Percentiles rank a stretch among this genome's conserved stretches.
These are phyloP conservation scores for Lagria hirta DNA, from an alignment of 2,888 invertebrate genomes.

Conservation along the genomic window DNA sequence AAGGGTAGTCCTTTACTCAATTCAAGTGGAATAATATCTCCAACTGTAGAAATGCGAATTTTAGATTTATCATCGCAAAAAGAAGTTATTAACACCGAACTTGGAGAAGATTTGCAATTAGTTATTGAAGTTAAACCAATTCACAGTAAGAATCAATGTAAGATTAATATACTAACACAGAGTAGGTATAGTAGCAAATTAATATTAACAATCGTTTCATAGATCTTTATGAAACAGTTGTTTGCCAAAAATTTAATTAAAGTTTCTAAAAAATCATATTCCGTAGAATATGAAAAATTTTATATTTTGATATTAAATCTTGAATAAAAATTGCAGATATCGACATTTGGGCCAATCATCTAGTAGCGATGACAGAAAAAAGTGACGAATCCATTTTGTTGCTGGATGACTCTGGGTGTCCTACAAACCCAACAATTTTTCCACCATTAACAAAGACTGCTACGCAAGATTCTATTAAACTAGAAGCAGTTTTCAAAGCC, in stretches of 20 bases:
- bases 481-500: conserved; percentile 72
- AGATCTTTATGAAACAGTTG: no score
- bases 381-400: conserved; percentile 73
- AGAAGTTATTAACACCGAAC: conserved; percentile 65
- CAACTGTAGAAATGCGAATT: conserved; percentile 60
- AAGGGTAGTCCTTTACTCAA: conserved; percentile 58
- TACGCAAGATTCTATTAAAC: conserved; percentile 47
- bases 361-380: conserved; percentile 76
- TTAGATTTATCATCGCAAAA: conserved; percentile 59
- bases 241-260: no score
- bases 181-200: conserved; percentile 3
- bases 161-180: background rate
- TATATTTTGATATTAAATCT: no score
- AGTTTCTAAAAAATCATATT: no score
- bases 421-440: conserved; percentile 66
- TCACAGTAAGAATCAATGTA: no score
- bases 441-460: conserved; percentile 54
- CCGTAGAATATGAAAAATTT: no score
- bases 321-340: no score
- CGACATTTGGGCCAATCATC: conserved; percentile 75
- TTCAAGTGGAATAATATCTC: conserved; percentile 48
- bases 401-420: conserved; percentile 78
- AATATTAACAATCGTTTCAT: no score
- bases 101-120: conserved; percentile 68
- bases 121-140: conserved; percentile 58